Evolutionary conservation across 64 coral and sea anemone species (phyloP).

Genomic region (Montipora foliosa): DNA sequence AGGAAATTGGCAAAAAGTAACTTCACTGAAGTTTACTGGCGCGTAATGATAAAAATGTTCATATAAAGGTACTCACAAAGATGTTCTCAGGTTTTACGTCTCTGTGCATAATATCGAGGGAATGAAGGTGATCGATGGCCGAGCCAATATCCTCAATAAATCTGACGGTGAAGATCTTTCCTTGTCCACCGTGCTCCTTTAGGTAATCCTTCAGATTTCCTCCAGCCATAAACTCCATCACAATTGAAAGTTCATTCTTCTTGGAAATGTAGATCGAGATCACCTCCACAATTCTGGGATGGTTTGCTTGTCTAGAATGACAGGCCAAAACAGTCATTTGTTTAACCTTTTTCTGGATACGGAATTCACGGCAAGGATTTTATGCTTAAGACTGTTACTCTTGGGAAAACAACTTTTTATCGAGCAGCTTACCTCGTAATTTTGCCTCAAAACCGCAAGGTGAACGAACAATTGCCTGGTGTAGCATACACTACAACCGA

Average conservation of each 20-base stretch:
- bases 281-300: constrained; percentile 67
- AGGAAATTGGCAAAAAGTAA: neutral
- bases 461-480: too few species aligned
- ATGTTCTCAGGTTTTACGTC: constrained; percentile 82
- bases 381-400: too few species aligned
- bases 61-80: constrained; percentile 49
- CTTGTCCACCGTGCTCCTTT: constrained; percentile 11
- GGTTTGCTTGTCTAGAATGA: constrained; percentile 53
- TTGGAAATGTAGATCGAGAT: constrained; percentile 51
- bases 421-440: too few species aligned
- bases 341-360: too few species aligned
- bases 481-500: too few species aligned
- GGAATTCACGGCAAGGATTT: too few species aligned
- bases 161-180: constrained; percentile 44
- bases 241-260: constrained; percentile 70
- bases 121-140: constrained; percentile 73
- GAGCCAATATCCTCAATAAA: constrained; percentile 81
- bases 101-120: constrained; percentile 67
- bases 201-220: constrained; percentile 64
- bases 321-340: too few species aligned
- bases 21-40: neutral
- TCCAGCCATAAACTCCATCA: constrained; percentile 77
- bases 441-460: too few species aligned
- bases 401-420: too few species aligned
- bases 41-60: too few species aligned